These are phyloP conservation scores for Desmodus rotundus DNA, from an alignment of 2,113 vertebrate species.

Conservation along the genomic window DNA sequence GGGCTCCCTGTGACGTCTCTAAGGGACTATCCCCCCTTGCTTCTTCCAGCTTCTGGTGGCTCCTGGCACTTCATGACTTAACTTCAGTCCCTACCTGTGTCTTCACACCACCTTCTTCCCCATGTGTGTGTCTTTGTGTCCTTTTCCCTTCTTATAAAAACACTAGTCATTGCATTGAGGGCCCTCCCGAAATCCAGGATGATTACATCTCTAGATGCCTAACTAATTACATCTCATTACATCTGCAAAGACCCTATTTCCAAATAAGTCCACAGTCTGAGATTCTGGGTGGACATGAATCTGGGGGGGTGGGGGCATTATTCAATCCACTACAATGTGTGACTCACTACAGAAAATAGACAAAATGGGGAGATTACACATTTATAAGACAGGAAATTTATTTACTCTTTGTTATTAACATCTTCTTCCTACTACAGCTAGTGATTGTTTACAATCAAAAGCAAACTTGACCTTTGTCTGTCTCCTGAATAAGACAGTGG, in stretches of 20 bases:
- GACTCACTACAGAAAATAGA: neutral
- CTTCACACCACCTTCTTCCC: neutral
- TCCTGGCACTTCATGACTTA: neutral
- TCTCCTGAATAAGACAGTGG: neutral
- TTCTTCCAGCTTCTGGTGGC: neutral
- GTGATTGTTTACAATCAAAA: neutral
- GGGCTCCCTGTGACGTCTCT: fast-evolving
- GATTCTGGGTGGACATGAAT: neutral
- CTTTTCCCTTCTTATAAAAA: neutral
- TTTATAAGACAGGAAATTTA: neutral
- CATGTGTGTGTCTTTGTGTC: neutral
- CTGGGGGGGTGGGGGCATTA: neutral
- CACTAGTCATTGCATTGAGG: neutral
- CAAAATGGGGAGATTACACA: neutral
- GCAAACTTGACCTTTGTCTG: neutral
- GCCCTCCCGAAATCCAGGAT: neutral
- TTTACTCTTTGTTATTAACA: neutral
- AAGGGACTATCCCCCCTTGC: neutral
- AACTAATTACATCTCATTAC: neutral
- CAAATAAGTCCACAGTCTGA: neutral
- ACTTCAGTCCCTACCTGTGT: neutral
- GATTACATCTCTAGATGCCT: neutral
- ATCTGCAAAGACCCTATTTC: neutral
- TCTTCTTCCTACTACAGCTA: neutral
- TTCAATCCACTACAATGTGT: neutral